Evolutionary conservation across 2,888 invertebrate genomes (phyloP).

Genomic region (Folsomia manolachei): DNA sequence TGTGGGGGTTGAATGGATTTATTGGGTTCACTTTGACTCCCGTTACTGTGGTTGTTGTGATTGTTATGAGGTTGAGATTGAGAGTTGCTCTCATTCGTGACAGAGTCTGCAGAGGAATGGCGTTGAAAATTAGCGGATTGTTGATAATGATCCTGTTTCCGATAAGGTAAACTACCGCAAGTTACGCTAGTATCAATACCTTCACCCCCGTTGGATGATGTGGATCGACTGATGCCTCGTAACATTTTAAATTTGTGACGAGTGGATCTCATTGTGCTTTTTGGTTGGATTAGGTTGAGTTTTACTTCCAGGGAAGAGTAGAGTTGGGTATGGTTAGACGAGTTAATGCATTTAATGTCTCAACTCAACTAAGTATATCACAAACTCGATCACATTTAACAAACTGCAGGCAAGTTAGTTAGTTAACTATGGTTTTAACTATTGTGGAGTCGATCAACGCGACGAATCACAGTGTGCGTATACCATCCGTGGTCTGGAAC

Average conservation of each 20-base stretch:
- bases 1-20: neutral
- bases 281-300: too few relatives aligned
- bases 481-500: too few relatives aligned
- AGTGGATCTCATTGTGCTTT: conserved; percentile 50
- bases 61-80: too few relatives aligned
- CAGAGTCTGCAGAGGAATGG: conserved; percentile 7
- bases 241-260: conserved; percentile 49
- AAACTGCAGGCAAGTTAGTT: neutral
- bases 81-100: neutral
- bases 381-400: conserved; percentile 1
- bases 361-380: neutral
- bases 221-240: conserved; percentile 46
- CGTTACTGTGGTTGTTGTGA: neutral
- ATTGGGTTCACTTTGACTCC: neutral
- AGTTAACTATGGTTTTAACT: too few relatives aligned
- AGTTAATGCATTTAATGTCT: neutral
- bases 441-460: too few relatives aligned
- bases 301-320: too few relatives aligned
- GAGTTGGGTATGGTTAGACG: too few relatives aligned
- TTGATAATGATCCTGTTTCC: conserved; percentile 21
- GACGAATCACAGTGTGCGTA: too few relatives aligned
- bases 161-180: conserved; percentile 17
- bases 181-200: conserved; percentile 15
- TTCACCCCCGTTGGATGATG: conserved; percentile 33
- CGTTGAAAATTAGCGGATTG: conserved; percentile 21